These are phyloP conservation scores for Caenorhabditis zanzibari DNA, from an alignment of 2,888 invertebrate genomes.

Conservation along the genomic window DNA sequence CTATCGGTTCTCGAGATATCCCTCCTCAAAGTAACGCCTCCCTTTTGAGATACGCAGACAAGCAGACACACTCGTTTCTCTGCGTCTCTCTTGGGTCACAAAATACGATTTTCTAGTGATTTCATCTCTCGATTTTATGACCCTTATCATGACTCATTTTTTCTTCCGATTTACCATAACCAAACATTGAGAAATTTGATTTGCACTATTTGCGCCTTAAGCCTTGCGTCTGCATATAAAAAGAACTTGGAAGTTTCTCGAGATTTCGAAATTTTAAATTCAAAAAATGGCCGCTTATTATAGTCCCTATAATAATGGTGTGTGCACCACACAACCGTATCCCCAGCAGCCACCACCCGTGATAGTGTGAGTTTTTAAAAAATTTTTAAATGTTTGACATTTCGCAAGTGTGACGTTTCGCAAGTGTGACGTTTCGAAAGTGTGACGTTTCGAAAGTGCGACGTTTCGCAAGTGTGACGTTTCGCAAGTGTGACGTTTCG, in stretches of 20 bases:
- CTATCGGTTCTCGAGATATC: no score
- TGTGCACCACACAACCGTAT: neutral
- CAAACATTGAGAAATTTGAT: neutral
- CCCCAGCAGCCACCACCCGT: constrained; percentile 27
- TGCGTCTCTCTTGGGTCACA: neutral
- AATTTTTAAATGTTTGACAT: no score
- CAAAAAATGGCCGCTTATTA: constrained; percentile 22
- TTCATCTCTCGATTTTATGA: neutral
- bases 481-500: no score
- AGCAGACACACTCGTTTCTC: no score
- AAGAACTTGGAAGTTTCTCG: neutral
- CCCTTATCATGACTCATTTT: neutral
- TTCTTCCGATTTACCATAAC: neutral
- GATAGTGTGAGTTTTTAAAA: constrained; percentile 24
- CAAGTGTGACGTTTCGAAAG: no score
- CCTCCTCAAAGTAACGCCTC: no score
- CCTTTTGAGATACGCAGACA: no score
- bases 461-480: no score
- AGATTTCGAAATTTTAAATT: neutral
- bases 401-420: no score
- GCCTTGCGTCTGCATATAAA: neutral
- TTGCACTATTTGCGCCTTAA: no score
- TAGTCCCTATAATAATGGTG: constrained; percentile 14
- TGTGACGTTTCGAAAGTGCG: no score
- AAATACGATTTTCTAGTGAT: neutral